Base-by-base conservation (phyloP, 1,140 invertebrate genomes). In the Cecropterus lyciades region DNA sequence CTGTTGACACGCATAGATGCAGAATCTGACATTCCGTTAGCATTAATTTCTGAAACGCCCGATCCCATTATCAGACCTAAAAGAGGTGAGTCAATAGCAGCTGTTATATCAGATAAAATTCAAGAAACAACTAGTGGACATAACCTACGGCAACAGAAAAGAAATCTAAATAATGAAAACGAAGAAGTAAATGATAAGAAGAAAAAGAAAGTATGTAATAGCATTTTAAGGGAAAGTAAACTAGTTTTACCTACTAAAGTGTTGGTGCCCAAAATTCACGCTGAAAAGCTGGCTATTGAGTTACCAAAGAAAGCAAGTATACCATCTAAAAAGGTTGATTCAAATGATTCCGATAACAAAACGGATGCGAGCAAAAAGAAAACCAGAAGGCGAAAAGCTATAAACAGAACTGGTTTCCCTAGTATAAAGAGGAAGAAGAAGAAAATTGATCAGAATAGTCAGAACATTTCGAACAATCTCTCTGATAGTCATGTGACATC, bases 371-470 rank as follows among this genome's bases (percentile, higher is more conserved):
- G 93, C 1, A 95, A 96, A 73, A 95, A 96, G 69, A 95, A 96
- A 83, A 91, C 94, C 7, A 93, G 95, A 64, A 94, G 96, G 55
- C 95, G 96, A 52, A 95, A 97, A 86, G 93, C 95, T 5, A 95
- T 96, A 10, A 98, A 98, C 84, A 93, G 96, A 72, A 98, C 97
- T 9, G 97, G 97, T 6, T 98, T 98, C 87, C 97, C 97, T 0
- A 96, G 94, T 13, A 92, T 96, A 13, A 97, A 97, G 73, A 96
- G 96, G 73, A 98, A 97, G 82, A 97, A 97, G 81, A 96, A 96
- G 76, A 96, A 95, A 84, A 73, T 87, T 57, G 91, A 93, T 67
- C 71, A 77, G 17, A 80, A 66, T 59, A 78, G 55, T 40, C 65
- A 62, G 48, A 77, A 30, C 80, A 71, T 14, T 52, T n/a, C n/a